phyloP scores from a whole-genome alignment of 2,888 invertebrate species.

The Xylota segnis region DNA sequence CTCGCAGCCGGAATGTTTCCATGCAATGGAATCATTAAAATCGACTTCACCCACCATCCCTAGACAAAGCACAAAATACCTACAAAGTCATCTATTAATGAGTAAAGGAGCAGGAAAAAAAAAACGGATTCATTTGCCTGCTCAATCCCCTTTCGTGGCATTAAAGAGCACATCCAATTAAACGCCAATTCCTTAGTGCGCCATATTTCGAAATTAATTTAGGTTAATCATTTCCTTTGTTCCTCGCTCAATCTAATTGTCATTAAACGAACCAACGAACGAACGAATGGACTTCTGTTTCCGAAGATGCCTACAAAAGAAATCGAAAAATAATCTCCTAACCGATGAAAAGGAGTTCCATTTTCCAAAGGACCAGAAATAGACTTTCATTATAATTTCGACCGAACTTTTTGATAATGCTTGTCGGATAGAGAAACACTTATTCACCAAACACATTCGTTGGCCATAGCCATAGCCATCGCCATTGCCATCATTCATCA shows the following conservation, averaged over 20 bases:
- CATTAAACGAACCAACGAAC: constrained; percentile 68
- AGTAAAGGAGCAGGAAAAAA: background rate
- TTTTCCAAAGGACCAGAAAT: constrained; percentile 1
- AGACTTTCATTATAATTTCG: constrained; percentile 41
- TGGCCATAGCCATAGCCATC: too few relatives aligned
- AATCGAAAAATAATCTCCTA: constrained; percentile 53
- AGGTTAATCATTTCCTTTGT: constrained; percentile 73
- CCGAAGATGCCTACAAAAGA: constrained; percentile 55
- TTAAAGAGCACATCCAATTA: constrained; percentile 73
- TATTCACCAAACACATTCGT: background rate
- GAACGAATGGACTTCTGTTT: constrained; percentile 58
- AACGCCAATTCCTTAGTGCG: constrained; percentile 69
- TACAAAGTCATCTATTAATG: constrained; percentile 58
- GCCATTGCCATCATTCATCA: constrained; percentile 67
- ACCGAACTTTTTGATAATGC: constrained; percentile 40
- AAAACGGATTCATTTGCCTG: constrained; percentile 23
- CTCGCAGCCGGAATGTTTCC: background rate
- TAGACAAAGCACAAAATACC: constrained; percentile 19
- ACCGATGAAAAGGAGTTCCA: constrained; percentile 15
- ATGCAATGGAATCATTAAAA: constrained; percentile 28
- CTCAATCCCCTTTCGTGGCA: constrained; percentile 35
- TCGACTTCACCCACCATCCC: constrained; percentile 9
- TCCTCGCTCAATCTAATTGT: constrained; percentile 64
- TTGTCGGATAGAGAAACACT: constrained; percentile 14
- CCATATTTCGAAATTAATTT: constrained; percentile 68